Evolutionary conservation across 1,140 invertebrate genomes (phyloP), one percentile per base, ranked within the genome.

Genomic region (Rhopalosiphum padi): DNA sequence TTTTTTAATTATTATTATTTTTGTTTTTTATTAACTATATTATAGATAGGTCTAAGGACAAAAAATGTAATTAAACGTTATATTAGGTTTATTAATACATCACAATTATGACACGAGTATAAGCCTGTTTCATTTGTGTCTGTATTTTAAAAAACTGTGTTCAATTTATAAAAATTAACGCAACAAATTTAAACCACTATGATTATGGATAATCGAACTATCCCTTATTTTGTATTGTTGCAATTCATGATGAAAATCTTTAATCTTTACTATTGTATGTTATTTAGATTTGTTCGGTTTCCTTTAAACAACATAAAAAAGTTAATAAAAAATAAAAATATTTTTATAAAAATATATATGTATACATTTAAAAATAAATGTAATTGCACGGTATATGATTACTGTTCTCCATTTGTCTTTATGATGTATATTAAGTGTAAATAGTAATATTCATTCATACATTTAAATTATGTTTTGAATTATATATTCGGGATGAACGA

Each of bases 341-440:
- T 90, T 92, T 92, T 85, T 83, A 85, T 93, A 85, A 85, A 85
- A 51, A 85, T 93, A 86, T 85, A 53, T 53, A 37, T 86, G 30
- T 83, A 91, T 37, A 91, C 90, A 48, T 91, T 91, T 48, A 48
- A 91, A 82, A 25, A 48, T 25, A n/a, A 77, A 77, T 48, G 82
- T 85, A 30, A 86, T 43, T 30, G 91, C 91, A 93, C 91, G 82
- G 91, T 93, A 93, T 51, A 55, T 55, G 91, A 83, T 93, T 93
- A 93, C 91, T 93, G 91, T 93, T 93, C 46, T 93, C 48, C 82
- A 93, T 93, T 90, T 85, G 46, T 92, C 60, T 92, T 82, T 92
- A 37, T 89, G 41, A 60, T 91, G 43, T 82, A 92, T 60, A 53
- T 25, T 87, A 85, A 55, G 48, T 93, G 91, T 93, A 85, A 53